Conservation (phyloP, 2,888 invertebrate species). For the Sericinus montela region DNA sequence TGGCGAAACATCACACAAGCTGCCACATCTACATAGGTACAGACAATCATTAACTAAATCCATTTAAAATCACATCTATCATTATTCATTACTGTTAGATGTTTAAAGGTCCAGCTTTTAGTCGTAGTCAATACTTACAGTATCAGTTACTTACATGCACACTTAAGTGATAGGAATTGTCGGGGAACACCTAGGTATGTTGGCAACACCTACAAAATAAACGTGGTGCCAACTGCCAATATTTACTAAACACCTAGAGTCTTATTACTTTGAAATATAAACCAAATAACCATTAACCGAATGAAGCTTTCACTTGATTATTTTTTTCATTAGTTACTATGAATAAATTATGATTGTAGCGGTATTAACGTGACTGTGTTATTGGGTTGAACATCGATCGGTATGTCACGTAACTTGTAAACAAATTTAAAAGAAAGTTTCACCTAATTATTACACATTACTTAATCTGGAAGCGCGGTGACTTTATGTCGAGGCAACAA, state of each 20-base stretch:
- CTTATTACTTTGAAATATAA: constrained; percentile 42
- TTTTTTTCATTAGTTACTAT: constrained; percentile 50
- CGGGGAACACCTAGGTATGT: constrained; percentile 1
- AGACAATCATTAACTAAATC: constrained; percentile 48
- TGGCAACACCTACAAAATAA: constrained; percentile 17
- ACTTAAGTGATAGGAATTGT: constrained; percentile 21
- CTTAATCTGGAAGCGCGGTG: constrained; percentile 30
- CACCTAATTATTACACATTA: constrained; percentile 19
- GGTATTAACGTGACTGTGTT: constrained; percentile 44
- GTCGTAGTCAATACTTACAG: constrained; percentile 31
- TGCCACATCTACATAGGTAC: constrained; percentile 59
- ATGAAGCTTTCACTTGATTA: constrained; percentile 57
- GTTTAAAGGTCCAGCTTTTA: constrained; percentile 31
- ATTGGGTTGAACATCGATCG: constrained; percentile 50
- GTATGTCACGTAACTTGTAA: constrained; percentile 23
- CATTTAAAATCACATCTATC: constrained; percentile 40
- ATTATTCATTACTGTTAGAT: constrained; percentile 33
- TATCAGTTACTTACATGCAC: constrained; percentile 35
- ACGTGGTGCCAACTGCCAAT: constrained; percentile 22
- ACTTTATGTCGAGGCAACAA: constrained; percentile 13
- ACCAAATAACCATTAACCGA: constrained; percentile 57
- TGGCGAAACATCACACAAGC: constrained; percentile 68
- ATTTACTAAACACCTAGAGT: constrained; percentile 23
- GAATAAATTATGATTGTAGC: constrained; percentile 54
- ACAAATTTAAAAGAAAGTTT: constrained; percentile 17